Conservation (phyloP, 2,888 invertebrate species). For the Harpalus rubripes region DNA sequence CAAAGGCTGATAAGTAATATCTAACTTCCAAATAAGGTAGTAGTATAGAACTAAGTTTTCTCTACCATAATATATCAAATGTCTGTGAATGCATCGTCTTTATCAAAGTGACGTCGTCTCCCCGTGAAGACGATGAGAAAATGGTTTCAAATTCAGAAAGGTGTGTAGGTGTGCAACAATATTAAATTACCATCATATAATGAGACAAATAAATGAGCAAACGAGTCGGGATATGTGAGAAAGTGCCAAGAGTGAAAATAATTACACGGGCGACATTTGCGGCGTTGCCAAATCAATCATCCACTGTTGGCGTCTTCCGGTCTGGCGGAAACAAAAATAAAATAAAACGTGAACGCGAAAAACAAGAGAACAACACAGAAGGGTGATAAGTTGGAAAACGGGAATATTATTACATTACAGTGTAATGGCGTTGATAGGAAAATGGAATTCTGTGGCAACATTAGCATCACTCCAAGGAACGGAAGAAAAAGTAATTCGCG, state of each 20-base stretch:
- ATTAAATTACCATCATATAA: conserved; percentile 31
- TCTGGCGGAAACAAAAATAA: conserved; percentile 35
- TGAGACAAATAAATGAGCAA: conserved; percentile 36
- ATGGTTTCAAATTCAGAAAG: background rate
- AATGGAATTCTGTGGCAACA: conserved; percentile 56
- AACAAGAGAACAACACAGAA: conserved; percentile 57
- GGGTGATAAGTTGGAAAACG: conserved; percentile 54
- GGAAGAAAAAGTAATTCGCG: conserved; percentile 42
- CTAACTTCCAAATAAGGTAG: too few relatives aligned
- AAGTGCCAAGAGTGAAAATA: conserved; percentile 42
- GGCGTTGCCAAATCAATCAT: conserved; percentile 47
- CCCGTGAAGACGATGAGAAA: background rate
- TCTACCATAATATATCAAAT: background rate
- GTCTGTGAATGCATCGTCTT: background rate
- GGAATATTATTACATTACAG: conserved; percentile 53
- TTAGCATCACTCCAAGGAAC: conserved; percentile 45
- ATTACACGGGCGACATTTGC: conserved; percentile 24
- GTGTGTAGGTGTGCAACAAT: background rate
- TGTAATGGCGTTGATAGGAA: conserved; percentile 58
- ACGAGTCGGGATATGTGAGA: conserved; percentile 27
- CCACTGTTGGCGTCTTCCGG: conserved; percentile 23
- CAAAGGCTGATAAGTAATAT: too few relatives aligned
- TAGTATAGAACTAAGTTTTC: background rate
- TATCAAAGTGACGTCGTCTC: background rate
- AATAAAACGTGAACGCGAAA: conserved; percentile 46